A percentile compares a stretch with the other conserved stretches of the same genome.
These are phyloP conservation scores for Rutilus rutilus DNA, from an alignment of 2,113 vertebrate genomes.

Conservation along the genomic window DNA sequence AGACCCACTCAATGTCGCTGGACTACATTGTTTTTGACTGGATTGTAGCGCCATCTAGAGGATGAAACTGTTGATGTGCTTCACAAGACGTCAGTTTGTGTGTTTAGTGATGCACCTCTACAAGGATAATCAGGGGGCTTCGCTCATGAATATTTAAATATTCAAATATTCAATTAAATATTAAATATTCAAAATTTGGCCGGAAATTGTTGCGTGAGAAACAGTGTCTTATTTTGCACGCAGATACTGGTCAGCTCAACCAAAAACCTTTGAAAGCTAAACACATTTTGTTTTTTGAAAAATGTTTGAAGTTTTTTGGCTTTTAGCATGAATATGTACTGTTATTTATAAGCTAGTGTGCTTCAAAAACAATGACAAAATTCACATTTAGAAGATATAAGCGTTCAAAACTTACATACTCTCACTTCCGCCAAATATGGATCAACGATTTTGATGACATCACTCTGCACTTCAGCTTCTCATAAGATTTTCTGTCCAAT, in stretches of 20 bases:
- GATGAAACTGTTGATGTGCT: not conserved
- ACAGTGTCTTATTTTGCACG: not conserved
- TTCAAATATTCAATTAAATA: too few relatives aligned
- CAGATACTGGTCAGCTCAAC: not conserved
- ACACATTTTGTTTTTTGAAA: not conserved
- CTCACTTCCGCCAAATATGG: too few relatives aligned
- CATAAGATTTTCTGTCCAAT: too few relatives aligned
- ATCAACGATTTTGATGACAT: too few relatives aligned
- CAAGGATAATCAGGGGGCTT: not conserved
- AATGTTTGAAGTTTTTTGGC: too few relatives aligned
- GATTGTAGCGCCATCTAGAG: conserved; percentile 1
- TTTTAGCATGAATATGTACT: too few relatives aligned
- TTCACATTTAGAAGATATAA: too few relatives aligned
- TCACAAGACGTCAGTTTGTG: not conserved
- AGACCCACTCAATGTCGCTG: not conserved
- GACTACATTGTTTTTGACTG: not conserved
- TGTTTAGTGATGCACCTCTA: not conserved
- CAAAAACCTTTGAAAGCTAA: not conserved
- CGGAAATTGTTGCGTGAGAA: not conserved
- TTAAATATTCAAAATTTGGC: not conserved
- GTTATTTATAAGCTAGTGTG: too few relatives aligned
- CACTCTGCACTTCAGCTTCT: too few relatives aligned
- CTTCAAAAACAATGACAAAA: too few relatives aligned
- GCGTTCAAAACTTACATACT: too few relatives aligned
- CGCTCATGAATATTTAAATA: too few relatives aligned